Conservation (phyloP, 2,797 vertebrate genomes). For the Mergus octosetaceus region DNA sequence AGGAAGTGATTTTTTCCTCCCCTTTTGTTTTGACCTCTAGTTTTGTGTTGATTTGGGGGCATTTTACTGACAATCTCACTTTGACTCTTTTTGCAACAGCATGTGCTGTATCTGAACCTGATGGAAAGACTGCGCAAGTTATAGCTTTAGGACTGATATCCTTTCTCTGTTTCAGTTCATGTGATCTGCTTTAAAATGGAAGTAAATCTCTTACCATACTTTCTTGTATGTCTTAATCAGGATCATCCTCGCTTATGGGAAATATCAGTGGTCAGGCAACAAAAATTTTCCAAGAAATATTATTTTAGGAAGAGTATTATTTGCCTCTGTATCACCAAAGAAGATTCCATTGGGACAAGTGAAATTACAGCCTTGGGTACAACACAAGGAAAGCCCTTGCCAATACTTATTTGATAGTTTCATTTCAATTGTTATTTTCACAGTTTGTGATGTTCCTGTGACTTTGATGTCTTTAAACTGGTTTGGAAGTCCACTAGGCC, state of each 20-base stretch:
- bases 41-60: neutral
- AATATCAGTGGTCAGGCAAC: neutral
- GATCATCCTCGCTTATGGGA: neutral
- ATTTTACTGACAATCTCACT: neutral
- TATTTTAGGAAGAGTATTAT: neutral
- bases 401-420: neutral
- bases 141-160: neutral
- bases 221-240: neutral
- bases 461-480: neutral
- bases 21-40: conserved; percentile 23
- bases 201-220: neutral
- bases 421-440: neutral
- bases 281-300: neutral
- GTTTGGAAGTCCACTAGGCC: neutral
- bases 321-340: neutral
- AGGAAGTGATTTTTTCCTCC: neutral
- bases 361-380: neutral
- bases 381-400: neutral
- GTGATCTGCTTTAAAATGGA: neutral
- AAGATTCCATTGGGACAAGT: neutral
- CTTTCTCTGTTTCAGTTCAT: neutral
- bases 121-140: neutral
- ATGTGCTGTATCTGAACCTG: neutral
- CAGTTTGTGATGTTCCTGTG: neutral
- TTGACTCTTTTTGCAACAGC: neutral